Conservation (phyloP, 2,113 vertebrate genomes). For the Alethe diademata region DNA sequence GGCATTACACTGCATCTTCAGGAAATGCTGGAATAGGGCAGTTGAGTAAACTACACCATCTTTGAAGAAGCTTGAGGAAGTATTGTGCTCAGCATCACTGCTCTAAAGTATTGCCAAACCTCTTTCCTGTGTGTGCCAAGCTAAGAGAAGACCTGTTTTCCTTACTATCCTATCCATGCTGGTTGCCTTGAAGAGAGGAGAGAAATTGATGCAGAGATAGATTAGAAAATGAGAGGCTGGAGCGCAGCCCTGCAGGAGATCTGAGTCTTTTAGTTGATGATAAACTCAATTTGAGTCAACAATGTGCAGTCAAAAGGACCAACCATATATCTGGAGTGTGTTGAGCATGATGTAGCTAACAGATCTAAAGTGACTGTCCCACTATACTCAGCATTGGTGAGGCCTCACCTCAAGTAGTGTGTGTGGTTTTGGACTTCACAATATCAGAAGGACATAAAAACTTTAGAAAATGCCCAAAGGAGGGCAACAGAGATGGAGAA, state of each 20-base stretch:
- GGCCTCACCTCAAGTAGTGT: neutral
- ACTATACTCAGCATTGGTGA: neutral
- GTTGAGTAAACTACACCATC: neutral
- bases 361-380: neutral
- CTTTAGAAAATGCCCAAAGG: neutral
- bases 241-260: neutral
- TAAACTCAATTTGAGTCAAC: neutral
- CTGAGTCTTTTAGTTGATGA: neutral
- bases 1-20: neutral
- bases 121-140: neutral
- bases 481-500: neutral
- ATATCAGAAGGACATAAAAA: neutral
- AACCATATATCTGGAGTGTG: neutral
- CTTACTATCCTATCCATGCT: neutral
- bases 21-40: neutral
- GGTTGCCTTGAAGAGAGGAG: neutral
- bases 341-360: neutral
- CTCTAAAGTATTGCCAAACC: neutral
- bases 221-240: neutral
- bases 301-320: neutral
- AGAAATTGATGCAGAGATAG: neutral
- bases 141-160: neutral
- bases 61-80: neutral
- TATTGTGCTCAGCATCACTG: neutral
- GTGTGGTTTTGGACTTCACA: neutral